Evolutionary conservation across 2,113 vertebrate species (phyloP), one percentile per base, ranked within the genome.

Genomic region (Melanotaenia duboulayi): DNA sequence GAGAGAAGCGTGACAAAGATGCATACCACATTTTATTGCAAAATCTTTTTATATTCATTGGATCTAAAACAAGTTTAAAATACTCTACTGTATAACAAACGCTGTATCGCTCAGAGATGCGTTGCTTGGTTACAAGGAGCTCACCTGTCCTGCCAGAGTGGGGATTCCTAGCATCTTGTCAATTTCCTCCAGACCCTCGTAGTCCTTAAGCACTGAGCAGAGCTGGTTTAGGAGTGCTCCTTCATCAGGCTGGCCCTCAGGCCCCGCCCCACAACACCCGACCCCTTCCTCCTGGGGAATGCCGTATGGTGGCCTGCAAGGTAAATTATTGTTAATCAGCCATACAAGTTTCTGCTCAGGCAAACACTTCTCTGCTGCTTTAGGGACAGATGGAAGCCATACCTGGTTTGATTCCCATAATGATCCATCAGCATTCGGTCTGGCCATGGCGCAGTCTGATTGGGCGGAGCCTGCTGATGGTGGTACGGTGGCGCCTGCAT

Each of bases 161-260:
- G 97, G 97, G 82, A 99, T 99, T 49, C 98, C 98, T 46, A 99
- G 90, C 75, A 97, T 97, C 83, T 97, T 93, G 80, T 99, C 98
- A 0, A 99, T 98, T 89, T 99, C 98, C 89, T 99, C 98, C 39
- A 99, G 93, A 46, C 97, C 97, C 71, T 99, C 98, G 1, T 96
- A 97, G 87, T 98, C 97, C 86, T 97, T 94, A 64, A 99, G 83
- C 54, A 96, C 96, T 3, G 96, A 93, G 81, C 97, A 98, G 69
- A 99, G 93, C 93, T 99, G 98, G 91, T 92, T 97, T 44, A 99
- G 94, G n/a, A 99, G 95, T 19, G 96, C 87, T 0, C 96, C 96
- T 66, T 99, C 98, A 23, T 99, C 97, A 1, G 94, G 91, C 0
- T 93, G 94, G 10, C 95, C 94, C 74, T 98, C 96, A 0, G 94